These are phyloP conservation scores for Drosophila rellima DNA, from an alignment of 2,888 invertebrate genomes.

Conservation along the genomic window DNA sequence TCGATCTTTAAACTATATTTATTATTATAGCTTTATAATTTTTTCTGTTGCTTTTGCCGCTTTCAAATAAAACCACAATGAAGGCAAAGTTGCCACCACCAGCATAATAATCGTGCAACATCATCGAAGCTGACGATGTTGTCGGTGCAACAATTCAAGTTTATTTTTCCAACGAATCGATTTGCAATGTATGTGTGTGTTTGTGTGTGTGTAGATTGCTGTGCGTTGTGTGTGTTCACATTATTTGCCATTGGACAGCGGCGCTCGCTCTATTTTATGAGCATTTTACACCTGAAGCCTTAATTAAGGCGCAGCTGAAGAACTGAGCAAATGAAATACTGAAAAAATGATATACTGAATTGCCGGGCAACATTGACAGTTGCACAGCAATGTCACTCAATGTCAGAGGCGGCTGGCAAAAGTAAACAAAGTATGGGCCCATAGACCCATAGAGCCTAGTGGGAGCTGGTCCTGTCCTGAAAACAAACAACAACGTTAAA, in stretches of 20 bases:
- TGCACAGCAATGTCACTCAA: slow-evolving; percentile 77
- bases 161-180: slow-evolving; percentile 71
- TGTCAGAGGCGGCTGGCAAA: slow-evolving; percentile 62
- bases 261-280: slow-evolving; percentile 61
- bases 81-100: slow-evolving; percentile 5
- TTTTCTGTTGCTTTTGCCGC: background rate
- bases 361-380: slow-evolving; percentile 58
- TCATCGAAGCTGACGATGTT: slow-evolving; percentile 19
- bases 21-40: background rate
- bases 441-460: slow-evolving; percentile 21
- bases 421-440: slow-evolving; percentile 26
- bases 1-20: background rate
- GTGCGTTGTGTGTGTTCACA: slow-evolving; percentile 61
- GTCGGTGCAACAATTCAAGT: slow-evolving; percentile 50
- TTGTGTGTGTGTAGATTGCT: slow-evolving; percentile 3
- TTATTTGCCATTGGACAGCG: slow-evolving; percentile 51
- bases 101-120: slow-evolving; percentile 25
- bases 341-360: slow-evolving; percentile 29
- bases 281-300: slow-evolving; percentile 76
- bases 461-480: slow-evolving; percentile 30
- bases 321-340: slow-evolving; percentile 35
- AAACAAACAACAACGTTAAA: slow-evolving; percentile 73
- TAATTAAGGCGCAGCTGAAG: slow-evolving; percentile 65
- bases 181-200: slow-evolving; percentile 39
- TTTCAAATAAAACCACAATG: background rate